phyloP scores from a whole-genome alignment of 2,888 invertebrate species.

The Uropetala carovei region DNA sequence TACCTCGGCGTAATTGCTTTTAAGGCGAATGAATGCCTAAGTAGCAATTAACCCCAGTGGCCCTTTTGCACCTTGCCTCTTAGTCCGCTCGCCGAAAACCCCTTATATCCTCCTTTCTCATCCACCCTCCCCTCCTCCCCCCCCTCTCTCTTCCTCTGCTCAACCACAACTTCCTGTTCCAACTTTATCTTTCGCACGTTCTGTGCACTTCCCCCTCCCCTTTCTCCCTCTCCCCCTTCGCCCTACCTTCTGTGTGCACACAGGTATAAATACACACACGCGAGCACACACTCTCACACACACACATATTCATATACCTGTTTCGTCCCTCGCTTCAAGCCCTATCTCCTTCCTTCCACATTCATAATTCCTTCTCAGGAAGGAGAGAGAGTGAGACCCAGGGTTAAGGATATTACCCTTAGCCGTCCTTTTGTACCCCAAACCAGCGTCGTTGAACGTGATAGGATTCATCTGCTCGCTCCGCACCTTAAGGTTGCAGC shows the following conservation, averaged over 20 bases:
- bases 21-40: conserved; percentile 12
- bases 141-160: neutral
- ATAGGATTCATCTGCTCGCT: neutral
- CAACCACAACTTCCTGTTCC: neutral
- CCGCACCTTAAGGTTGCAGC: neutral
- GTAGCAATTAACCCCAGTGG: conserved; percentile 12
- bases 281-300: neutral
- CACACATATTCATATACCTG: neutral
- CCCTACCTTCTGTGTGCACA: neutral
- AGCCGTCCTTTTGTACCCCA: neutral
- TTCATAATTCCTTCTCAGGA: conserved; percentile 11
- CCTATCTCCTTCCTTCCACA: neutral
- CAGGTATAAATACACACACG: neutral
- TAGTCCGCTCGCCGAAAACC: neutral
- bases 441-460: neutral
- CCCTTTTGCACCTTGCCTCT: neutral
- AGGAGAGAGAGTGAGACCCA: neutral
- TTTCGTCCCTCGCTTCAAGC: neutral
- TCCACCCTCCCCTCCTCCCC: neutral
- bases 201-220: neutral
- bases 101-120: neutral
- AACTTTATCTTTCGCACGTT: neutral
- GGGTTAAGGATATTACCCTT: neutral
- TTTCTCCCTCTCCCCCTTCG: neutral
- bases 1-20: conserved; percentile 23